Conservation (phyloP, 2,888 invertebrate genomes). For the Hecatera dysodea region DNA sequence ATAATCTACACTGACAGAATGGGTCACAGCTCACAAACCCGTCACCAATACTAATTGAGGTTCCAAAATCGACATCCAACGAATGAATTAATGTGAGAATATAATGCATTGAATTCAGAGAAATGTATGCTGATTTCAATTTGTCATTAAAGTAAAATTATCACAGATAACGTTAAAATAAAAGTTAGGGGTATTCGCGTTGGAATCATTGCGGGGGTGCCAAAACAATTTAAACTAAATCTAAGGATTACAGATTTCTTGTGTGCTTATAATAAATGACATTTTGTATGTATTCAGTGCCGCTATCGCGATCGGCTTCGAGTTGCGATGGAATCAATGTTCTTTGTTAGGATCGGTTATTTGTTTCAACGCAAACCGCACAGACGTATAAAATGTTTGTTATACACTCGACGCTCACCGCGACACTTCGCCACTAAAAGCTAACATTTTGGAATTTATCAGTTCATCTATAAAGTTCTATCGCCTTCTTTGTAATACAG, state of each 20-base stretch:
- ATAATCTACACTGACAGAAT: constrained; percentile 54
- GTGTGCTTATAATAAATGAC: constrained; percentile 66
- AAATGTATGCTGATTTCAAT: constrained; percentile 72
- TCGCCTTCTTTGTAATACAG: constrained; percentile 48
- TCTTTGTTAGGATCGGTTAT: constrained; percentile 40
- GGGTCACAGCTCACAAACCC: constrained; percentile 58
- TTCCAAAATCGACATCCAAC: constrained; percentile 67
- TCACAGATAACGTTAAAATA: constrained; percentile 89
- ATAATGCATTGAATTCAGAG: constrained; percentile 65
- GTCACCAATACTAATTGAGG: constrained; percentile 64
- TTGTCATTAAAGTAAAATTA: constrained; percentile 86
- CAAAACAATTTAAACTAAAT: constrained; percentile 73
- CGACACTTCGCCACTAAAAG: constrained; percentile 47
- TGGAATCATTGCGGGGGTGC: constrained; percentile 75
- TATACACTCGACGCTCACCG: constrained; percentile 59
- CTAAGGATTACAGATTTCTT: constrained; percentile 66
- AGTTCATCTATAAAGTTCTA: constrained; percentile 53
- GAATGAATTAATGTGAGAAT: constrained; percentile 61
- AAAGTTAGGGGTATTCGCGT: constrained; percentile 78
- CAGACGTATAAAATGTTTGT: constrained; percentile 53
- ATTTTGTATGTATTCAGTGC: constrained; percentile 58
- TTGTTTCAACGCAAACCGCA: constrained; percentile 52
- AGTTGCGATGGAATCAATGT: constrained; percentile 49
- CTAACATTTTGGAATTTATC: constrained; percentile 42
- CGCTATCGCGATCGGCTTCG: constrained; percentile 59